Conservation (phyloP, 2,113 vertebrate species). For the Platysternon megacephalum region DNA sequence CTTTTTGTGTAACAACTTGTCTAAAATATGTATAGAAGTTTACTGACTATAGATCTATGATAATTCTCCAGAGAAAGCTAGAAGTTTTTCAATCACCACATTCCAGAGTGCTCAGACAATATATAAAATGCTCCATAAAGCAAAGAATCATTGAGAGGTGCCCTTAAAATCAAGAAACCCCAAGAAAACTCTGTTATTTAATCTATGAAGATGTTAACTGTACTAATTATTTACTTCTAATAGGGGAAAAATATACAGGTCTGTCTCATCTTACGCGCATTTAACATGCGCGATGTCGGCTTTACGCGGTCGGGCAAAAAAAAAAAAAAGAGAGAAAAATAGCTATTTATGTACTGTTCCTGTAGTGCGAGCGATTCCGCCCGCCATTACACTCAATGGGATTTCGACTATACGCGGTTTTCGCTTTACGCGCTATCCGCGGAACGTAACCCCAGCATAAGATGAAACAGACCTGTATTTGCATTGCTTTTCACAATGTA, state of each 20-base stretch:
- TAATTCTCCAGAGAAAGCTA: slow-evolving; percentile 48
- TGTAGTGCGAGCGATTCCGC: too few species aligned
- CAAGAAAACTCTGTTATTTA: slow-evolving; percentile 40
- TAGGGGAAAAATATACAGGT: not conserved
- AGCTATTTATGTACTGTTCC: too few species aligned
- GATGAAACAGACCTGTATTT: too few species aligned
- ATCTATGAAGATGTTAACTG: slow-evolving; percentile 30
- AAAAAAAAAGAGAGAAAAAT: too few species aligned
- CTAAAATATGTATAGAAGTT: slow-evolving; percentile 66
- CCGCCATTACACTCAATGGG: too few species aligned
- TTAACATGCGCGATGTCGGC: too few species aligned
- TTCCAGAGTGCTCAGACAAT: slow-evolving; percentile 23
- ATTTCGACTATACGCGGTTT: too few species aligned
- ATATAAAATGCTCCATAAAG: slow-evolving; percentile 21
- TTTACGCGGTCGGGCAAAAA: too few species aligned
- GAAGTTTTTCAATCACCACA: slow-evolving; percentile 55
- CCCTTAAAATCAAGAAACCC: slow-evolving; percentile 59
- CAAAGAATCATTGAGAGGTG: slow-evolving; percentile 48
- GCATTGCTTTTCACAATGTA: not conserved
- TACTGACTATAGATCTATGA: slow-evolving; percentile 41
- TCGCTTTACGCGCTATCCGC: too few species aligned
- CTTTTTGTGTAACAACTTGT: slow-evolving; percentile 45
- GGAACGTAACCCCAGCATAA: too few species aligned
- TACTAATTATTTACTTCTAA: slow-evolving; percentile 53
- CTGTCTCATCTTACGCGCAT: too few species aligned